Base-by-base conservation (phyloP, 2,888 invertebrate species). In the Tuberolachnus salignus region DNA sequence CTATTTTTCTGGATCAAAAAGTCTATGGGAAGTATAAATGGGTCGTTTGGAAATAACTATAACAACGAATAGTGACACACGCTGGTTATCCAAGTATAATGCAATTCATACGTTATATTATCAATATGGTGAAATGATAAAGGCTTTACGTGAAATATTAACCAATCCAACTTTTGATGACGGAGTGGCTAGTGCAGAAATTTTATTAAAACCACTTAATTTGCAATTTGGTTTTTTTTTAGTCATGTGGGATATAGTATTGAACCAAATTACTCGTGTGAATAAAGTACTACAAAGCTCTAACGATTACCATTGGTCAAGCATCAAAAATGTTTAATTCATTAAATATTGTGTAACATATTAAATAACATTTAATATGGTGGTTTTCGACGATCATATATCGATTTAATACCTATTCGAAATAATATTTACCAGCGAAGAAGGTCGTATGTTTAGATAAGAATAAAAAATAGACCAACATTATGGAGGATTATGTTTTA, bases 151-250 rank as follows among this genome's bases (percentile, higher is more conserved):
- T n/a, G 11, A 6, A 61, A 42, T 61, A 61, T 61, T 9, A 4
- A 66, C 6, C 21, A 6, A 19, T 14, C 4, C 23, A 26, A 44
- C 16, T 44, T 64, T 64, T 64, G 19, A 13, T 9, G 21, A 66
- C 4, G 16, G 3, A 11, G 51, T 67, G 10, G 26, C 26, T n/a
- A 16, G 49, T 26, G n/a, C 26, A 26, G 4, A 53, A 53, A 51
- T n/a, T 34, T 49, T 67, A 51, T 34, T 67, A 26, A 34, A 69
- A 69, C 53, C 26, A 69, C 3, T 69, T 13, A 10, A 69, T 69
- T 67, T 51, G n/a, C 49, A n/a, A n/a, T n/a, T n/a, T n/a, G n/a
- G 3, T 49, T 23, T 66, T 16, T n/a, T 49, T 46, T 49, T 66
- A 10, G 16, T 4, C 13, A 34, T 51, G 23, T 11, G n/a, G 21